A percentile compares a stretch with the other conserved stretches of the same genome.
These are phyloP conservation scores for Celastrina argiolus DNA, from an alignment of 2,888 invertebrate genomes.

Conservation along the genomic window DNA sequence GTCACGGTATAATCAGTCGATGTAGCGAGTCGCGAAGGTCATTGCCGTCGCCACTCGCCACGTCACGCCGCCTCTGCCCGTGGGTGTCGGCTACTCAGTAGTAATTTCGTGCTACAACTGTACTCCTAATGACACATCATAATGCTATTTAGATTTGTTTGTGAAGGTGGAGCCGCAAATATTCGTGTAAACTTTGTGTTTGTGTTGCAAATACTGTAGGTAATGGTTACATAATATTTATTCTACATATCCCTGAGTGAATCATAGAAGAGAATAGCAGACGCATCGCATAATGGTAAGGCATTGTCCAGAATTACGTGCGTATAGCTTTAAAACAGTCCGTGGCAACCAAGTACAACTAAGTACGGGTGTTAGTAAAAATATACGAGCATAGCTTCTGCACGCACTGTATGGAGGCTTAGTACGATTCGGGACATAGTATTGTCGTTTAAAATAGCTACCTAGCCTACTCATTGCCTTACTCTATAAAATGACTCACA, in stretches of 20 bases:
- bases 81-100: background rate
- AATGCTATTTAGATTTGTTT: slow-evolving; percentile 11
- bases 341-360: no score
- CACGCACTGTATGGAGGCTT: no score
- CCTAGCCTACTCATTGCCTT: no score
- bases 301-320: no score
- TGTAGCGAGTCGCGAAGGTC: slow-evolving; percentile 23
- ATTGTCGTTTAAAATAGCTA: no score
- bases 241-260: background rate
- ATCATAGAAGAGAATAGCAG: background rate
- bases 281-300: no score
- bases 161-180: background rate
- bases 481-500: background rate
- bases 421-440: no score
- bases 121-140: background rate
- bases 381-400: no score
- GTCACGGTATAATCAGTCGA: slow-evolving; percentile 13
- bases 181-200: background rate
- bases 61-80: slow-evolving; percentile 16
- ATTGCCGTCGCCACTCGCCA: slow-evolving; percentile 20
- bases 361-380: no score
- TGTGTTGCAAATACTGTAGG: background rate
- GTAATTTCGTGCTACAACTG: slow-evolving; percentile 5
- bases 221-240: background rate
- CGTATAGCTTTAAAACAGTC: no score